Evolutionary conservation across 2,888 invertebrate species (phyloP).

Genomic region (Proisotoma minuta): DNA sequence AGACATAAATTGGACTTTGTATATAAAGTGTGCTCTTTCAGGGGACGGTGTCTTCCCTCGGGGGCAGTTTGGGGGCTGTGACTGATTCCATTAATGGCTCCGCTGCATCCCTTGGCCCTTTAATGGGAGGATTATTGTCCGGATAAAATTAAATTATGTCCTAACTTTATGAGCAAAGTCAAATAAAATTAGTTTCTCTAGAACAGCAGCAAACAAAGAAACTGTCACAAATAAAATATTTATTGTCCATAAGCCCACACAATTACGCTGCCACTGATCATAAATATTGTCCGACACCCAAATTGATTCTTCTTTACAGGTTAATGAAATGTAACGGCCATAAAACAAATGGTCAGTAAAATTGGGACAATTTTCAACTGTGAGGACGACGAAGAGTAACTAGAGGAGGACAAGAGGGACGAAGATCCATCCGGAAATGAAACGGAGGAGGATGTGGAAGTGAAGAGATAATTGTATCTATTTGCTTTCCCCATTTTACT

Average conservation of each 20-base stretch:
- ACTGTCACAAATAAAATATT: background rate
- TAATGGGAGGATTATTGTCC: constrained; percentile 31
- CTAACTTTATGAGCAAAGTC: no score
- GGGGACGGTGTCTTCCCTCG: constrained; percentile 41
- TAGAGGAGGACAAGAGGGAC: background rate
- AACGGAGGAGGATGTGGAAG: background rate
- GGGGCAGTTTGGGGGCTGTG: constrained; percentile 36
- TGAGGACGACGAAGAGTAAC: background rate
- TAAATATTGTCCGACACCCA: no score
- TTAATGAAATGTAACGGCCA: no score
- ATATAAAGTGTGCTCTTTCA: no score
- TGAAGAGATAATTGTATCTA: no score
- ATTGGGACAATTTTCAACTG: no score
- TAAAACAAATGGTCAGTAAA: no score
- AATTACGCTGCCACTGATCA: no score
- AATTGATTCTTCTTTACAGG: no score
- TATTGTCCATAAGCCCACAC: no score
- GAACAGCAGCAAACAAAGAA: background rate
- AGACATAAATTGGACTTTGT: no score
- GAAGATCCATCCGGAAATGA: background rate
- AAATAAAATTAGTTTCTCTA: constrained; percentile 8
- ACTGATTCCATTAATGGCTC: constrained; percentile 34
- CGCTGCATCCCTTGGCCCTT: constrained; percentile 19
- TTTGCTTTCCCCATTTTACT: no score
- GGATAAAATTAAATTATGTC: constrained; percentile 11